Evolutionary conservation across 2,888 invertebrate genomes (phyloP).

Genomic region (Onthophagus sagittarius): DNA sequence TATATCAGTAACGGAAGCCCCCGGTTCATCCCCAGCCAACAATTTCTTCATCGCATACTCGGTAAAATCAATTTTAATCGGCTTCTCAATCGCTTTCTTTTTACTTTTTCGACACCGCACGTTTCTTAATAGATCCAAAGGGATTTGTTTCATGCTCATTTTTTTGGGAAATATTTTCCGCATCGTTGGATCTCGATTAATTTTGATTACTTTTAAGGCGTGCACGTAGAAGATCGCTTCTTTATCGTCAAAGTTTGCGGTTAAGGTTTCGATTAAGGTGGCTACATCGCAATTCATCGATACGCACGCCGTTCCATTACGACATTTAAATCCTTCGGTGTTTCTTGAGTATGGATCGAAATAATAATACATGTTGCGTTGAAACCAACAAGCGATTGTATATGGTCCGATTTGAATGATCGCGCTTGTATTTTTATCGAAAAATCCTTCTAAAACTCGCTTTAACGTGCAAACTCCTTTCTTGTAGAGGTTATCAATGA

Average conservation of each 20-base stretch:
- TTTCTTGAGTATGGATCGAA: constrained; percentile 66
- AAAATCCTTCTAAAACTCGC: constrained; percentile 53
- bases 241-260: constrained; percentile 52
- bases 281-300: constrained; percentile 59
- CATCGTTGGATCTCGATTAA: constrained; percentile 48
- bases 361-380: constrained; percentile 59
- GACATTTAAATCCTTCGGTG: constrained; percentile 51
- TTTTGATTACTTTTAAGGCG: constrained; percentile 57
- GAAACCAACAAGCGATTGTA: constrained; percentile 59
- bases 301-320: constrained; percentile 57
- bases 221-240: constrained; percentile 56
- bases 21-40: constrained; percentile 37
- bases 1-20: constrained; percentile 38
- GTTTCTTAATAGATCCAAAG: constrained; percentile 40
- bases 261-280: constrained; percentile 54
- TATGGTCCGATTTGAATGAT: constrained; percentile 59
- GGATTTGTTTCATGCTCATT: constrained; percentile 39
- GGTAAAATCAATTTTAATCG: constrained; percentile 37
- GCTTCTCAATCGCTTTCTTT: constrained; percentile 39
- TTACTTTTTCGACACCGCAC: constrained; percentile 38
- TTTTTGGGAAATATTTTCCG: constrained; percentile 38
- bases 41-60: constrained; percentile 37
- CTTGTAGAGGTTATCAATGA: constrained; percentile 48
- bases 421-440: constrained; percentile 49
- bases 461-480: constrained; percentile 54